These are phyloP conservation scores for Cossypha niveicapilla DNA, from an alignment of 2,797 vertebrate species.

Conservation along the genomic window DNA sequence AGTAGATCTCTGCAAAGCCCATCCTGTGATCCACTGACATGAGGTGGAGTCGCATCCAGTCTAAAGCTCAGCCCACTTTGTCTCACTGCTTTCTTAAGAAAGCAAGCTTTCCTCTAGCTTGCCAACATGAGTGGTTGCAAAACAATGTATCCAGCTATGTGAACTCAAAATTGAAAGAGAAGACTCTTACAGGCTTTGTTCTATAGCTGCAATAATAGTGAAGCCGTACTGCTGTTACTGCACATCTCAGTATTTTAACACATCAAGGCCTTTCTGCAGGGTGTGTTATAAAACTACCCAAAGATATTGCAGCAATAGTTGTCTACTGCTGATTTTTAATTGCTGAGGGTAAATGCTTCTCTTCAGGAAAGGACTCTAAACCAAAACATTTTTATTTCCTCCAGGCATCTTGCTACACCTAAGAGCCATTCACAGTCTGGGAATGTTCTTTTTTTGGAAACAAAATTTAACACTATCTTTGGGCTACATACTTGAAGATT, in stretches of 20 bases:
- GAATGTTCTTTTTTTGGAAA: constrained; percentile 37
- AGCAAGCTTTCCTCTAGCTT: background rate
- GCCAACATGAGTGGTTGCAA: background rate
- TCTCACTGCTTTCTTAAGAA: background rate
- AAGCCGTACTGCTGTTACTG: background rate
- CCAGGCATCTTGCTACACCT: background rate
- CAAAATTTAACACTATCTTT: constrained; percentile 4
- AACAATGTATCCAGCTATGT: background rate
- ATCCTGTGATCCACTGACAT: background rate
- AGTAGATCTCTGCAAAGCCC: background rate
- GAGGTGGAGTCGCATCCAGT: background rate
- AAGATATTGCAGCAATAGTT: background rate
- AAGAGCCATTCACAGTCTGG: constrained; percentile 32
- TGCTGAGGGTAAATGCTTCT: background rate
- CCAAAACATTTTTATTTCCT: constrained; percentile 33
- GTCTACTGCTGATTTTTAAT: constrained; percentile 19
- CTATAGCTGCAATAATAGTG: background rate
- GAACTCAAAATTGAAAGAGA: background rate
- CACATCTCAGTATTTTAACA: background rate
- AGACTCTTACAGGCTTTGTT: background rate
- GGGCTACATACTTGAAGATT: background rate
- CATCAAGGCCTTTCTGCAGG: background rate
- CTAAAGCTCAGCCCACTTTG: background rate
- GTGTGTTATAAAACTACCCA: background rate
- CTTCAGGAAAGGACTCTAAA: constrained; percentile 41